phyloP scores from a whole-genome alignment of 2,888 invertebrate species.

The Tetheella fluctuosa region DNA sequence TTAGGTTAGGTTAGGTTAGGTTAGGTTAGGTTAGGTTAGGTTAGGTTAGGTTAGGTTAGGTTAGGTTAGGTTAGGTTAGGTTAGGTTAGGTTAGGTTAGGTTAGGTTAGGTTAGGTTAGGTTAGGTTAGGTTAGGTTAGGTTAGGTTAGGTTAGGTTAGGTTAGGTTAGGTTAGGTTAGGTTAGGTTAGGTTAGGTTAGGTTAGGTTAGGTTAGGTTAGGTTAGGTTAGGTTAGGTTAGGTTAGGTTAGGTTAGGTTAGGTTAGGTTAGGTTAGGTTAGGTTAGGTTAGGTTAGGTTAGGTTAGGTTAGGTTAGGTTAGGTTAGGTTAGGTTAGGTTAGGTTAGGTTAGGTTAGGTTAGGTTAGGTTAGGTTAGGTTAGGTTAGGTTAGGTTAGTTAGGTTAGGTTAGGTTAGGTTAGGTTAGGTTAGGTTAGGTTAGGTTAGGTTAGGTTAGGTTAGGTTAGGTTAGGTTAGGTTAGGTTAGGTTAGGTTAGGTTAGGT shows the following conservation, averaged over 20 bases:
- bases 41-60: too few species aligned
- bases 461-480: slow-evolving; percentile 16
- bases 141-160: slow-evolving; percentile 28
- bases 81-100: slow-evolving; percentile 29
- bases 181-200: slow-evolving; percentile 29
- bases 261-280: slow-evolving; percentile 31
- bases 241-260: slow-evolving; percentile 32
- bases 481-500: slow-evolving; percentile 18
- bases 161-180: slow-evolving; percentile 31
- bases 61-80: slow-evolving; percentile 27
- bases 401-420: slow-evolving; percentile 21
- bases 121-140: slow-evolving; percentile 24
- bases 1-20: too few species aligned
- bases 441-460: slow-evolving; percentile 18
- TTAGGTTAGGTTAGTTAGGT: slow-evolving; percentile 20
- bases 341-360: slow-evolving; percentile 25
- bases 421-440: slow-evolving; percentile 20
- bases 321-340: slow-evolving; percentile 28
- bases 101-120: slow-evolving; percentile 19
- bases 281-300: slow-evolving; percentile 28
- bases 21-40: too few species aligned
- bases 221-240: slow-evolving; percentile 29
- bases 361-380: slow-evolving; percentile 21
- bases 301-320: slow-evolving; percentile 28
- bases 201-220: slow-evolving; percentile 17